phyloP scores from a whole-genome alignment of 2,888 invertebrate genomes.

The Dichetophora obliterata region DNA sequence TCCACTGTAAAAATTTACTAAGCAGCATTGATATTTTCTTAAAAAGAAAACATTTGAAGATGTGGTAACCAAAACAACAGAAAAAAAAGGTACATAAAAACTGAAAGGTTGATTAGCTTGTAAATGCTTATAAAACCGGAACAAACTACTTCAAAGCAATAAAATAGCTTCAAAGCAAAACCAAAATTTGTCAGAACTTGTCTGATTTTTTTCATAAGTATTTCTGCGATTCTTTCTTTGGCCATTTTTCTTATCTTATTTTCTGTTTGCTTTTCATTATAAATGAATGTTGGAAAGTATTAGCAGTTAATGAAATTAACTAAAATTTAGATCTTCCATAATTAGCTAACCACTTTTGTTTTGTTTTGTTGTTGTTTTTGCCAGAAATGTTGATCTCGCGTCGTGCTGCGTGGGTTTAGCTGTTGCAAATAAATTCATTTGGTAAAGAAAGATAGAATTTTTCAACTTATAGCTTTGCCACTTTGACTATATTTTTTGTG shows the following conservation, averaged over 20 bases:
- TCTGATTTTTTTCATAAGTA: neutral
- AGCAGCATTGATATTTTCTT: too few relatives aligned
- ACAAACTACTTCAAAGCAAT: neutral
- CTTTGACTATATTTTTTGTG: too few relatives aligned
- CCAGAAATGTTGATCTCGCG: neutral
- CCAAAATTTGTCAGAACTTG: neutral
- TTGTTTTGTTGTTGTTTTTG: too few relatives aligned
- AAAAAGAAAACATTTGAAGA: too few relatives aligned
- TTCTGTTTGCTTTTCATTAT: neutral
- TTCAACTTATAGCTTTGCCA: too few relatives aligned
- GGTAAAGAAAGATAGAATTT: too few relatives aligned
- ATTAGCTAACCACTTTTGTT: neutral
- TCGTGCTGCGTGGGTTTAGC: neutral
- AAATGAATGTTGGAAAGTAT: neutral
- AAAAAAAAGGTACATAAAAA: too few relatives aligned
- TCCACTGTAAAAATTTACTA: too few relatives aligned
- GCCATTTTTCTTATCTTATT: neutral
- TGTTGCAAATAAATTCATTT: neutral
- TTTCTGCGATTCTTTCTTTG: neutral
- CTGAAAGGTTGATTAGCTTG: too few relatives aligned
- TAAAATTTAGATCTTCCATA: neutral
- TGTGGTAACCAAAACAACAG: too few relatives aligned
- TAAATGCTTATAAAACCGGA: neutral
- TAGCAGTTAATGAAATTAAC: conserved; percentile 4
- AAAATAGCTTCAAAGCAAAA: neutral